Evolutionary conservation across 2,797 vertebrate genomes (phyloP).

Genomic region (Rhadinocentrus ornatus): DNA sequence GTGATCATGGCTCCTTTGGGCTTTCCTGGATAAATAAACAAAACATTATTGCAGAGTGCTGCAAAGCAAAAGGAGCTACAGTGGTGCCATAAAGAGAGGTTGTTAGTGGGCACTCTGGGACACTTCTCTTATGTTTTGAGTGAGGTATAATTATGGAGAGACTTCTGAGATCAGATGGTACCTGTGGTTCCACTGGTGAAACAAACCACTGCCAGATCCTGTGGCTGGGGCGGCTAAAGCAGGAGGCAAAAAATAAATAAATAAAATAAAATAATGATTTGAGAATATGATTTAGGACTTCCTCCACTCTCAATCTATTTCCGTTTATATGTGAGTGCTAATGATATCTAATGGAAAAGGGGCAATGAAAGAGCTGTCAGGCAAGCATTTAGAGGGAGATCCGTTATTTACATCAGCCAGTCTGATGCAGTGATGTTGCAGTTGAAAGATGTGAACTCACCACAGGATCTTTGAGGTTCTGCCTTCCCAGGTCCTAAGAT

Average conservation of each 20-base stretch:
- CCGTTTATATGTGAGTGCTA: conserved; percentile 65
- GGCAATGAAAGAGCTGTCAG: conserved; percentile 55
- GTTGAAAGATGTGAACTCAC: conserved; percentile 71
- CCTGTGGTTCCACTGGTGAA: conserved; percentile 89
- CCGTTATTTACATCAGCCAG: conserved; percentile 46
- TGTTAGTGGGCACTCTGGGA: conserved; percentile 72
- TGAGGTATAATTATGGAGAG: conserved; percentile 63
- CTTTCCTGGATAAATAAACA: conserved; percentile 85
- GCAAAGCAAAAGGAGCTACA: conserved; percentile 73
- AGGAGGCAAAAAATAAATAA: conserved; percentile 56
- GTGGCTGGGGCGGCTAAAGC: conserved; percentile 81
- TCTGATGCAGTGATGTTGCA: conserved; percentile 54
- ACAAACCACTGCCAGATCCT: conserved; percentile 87
- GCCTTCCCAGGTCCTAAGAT: conserved; percentile 81
- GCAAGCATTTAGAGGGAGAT: conserved; percentile 56
- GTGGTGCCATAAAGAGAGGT: conserved; percentile 67
- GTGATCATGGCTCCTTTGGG: conserved; percentile 90
- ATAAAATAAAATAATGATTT: conserved; percentile 5
- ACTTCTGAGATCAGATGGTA: conserved; percentile 68
- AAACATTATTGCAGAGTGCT: conserved; percentile 72
- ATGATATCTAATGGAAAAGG: conserved; percentile 67
- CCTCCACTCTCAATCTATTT: conserved; percentile 57
- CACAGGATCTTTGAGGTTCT: conserved; percentile 82
- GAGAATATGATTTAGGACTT: conserved; percentile 61
- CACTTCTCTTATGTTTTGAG: conserved; percentile 66